These are phyloP conservation scores for Apamea anceps DNA, from an alignment of 2,888 invertebrate species.

Conservation along the genomic window DNA sequence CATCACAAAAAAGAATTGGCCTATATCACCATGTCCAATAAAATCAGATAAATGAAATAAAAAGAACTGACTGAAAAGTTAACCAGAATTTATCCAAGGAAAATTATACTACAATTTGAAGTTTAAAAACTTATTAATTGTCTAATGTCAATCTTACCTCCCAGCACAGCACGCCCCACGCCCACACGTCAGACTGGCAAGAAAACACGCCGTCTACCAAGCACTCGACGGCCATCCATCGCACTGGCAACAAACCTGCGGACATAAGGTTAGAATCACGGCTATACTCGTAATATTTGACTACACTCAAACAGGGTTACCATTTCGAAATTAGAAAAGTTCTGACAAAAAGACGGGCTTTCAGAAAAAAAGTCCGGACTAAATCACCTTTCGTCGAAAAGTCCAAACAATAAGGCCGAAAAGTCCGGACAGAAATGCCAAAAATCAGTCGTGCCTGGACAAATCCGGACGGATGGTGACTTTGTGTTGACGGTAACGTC, in stretches of 20 bases:
- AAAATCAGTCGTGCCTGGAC: neutral
- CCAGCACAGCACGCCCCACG: slow-evolving; percentile 98
- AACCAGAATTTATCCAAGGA: neutral
- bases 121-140: neutral
- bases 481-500: neutral
- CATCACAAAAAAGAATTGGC: neutral
- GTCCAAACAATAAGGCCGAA: neutral
- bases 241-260: slow-evolving; percentile 96
- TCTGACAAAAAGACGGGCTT: neutral
- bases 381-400: neutral
- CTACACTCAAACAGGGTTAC: neutral
- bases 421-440: neutral
- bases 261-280: slow-evolving; percentile 11
- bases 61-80: neutral
- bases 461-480: neutral
- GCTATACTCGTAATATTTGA: neutral
- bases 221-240: slow-evolving; percentile 99
- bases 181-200: slow-evolving; percentile 99
- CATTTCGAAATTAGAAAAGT: neutral
- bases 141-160: slow-evolving; percentile 89
- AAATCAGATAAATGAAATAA: neutral
- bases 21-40: neutral
- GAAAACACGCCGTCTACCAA: slow-evolving; percentile 98
- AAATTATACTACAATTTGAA: neutral
- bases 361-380: neutral